These are phyloP conservation scores for Lophotriccus pileatus DNA, from an alignment of 2,797 vertebrate species.

Conservation along the genomic window DNA sequence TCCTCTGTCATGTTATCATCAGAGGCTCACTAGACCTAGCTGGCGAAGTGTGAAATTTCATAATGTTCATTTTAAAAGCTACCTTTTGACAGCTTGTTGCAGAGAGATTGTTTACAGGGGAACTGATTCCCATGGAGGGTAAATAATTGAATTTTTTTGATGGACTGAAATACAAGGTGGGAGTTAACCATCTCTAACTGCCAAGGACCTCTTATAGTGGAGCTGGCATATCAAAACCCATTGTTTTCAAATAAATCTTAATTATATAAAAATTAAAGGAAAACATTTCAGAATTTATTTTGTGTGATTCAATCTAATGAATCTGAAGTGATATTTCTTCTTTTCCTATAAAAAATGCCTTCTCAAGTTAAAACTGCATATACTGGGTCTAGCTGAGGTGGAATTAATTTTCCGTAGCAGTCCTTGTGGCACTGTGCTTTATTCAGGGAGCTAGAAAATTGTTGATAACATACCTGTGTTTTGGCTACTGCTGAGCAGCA, in stretches of 20 bases:
- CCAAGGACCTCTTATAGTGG: background rate
- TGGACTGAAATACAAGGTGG: background rate
- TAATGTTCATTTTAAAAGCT: slow-evolving; percentile 27
- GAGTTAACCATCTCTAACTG: background rate
- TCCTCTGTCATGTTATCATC: background rate
- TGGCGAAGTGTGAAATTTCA: background rate
- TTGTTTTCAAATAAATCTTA: background rate
- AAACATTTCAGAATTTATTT: background rate
- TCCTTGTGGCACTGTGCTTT: background rate
- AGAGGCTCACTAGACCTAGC: background rate
- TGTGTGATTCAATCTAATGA: background rate
- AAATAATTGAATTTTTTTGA: background rate
- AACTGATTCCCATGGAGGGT: background rate
- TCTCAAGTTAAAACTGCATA: background rate
- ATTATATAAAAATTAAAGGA: background rate
- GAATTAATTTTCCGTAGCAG: background rate
- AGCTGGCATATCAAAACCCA: background rate
- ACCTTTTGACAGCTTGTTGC: background rate
- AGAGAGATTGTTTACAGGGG: background rate
- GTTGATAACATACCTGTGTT: background rate
- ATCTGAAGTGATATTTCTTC: background rate
- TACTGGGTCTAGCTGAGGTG: background rate
- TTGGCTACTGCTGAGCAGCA: background rate
- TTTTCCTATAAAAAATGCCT: background rate
- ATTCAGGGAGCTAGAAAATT: accelerated